phyloP scores from a whole-genome alignment of 2,797 vertebrate genomes.

The Poeciliopsis presidionis region DNA sequence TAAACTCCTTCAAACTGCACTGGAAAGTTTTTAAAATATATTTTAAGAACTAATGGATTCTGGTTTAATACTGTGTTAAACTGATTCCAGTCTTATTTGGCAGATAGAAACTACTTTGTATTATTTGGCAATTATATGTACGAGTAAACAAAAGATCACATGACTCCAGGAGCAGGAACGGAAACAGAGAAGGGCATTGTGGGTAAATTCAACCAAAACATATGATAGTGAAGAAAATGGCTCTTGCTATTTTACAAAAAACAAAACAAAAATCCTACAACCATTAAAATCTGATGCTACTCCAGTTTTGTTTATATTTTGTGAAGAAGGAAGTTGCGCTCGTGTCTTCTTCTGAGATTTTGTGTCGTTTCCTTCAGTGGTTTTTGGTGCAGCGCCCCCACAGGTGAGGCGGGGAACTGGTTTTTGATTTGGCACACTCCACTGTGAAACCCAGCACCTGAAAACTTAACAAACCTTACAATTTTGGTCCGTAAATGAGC shows the following conservation, averaged over 20 bases:
- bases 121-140: neutral
- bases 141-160: neutral
- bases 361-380: neutral
- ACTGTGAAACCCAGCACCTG: neutral
- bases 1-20: neutral
- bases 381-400: neutral
- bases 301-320: neutral
- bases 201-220: neutral
- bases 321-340: neutral
- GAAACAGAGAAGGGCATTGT: neutral
- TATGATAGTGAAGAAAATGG: neutral
- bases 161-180: neutral
- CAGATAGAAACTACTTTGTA: neutral
- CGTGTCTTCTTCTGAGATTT: neutral
- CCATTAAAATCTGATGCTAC: neutral
- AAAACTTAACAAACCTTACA: neutral
- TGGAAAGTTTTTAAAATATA: neutral
- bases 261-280: too few species aligned
- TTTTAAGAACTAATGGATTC: neutral
- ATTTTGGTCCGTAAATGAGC: neutral
- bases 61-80: neutral
- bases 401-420: neutral
- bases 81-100: neutral
- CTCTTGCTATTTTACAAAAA: neutral
- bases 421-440: neutral